Evolutionary conservation across 2,888 invertebrate genomes (phyloP).

Genomic region (Congeria kusceri): DNA sequence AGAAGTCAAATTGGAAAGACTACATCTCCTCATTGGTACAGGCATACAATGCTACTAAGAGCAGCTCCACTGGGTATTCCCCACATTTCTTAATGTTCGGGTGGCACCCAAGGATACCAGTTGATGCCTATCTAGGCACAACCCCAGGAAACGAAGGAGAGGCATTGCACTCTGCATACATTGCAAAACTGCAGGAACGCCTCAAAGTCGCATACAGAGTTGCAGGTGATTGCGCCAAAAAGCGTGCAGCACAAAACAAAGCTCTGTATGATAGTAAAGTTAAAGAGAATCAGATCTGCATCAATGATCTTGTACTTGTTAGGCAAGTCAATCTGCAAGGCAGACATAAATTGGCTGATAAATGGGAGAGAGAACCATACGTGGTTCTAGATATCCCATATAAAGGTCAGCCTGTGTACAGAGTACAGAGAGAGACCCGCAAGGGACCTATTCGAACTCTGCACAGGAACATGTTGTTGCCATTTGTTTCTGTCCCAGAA

Average conservation of each 20-base stretch:
- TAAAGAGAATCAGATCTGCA: neutral
- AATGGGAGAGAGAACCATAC: conserved; percentile 1
- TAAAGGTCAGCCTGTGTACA: conserved; percentile 5
- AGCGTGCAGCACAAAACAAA: conserved; percentile 7
- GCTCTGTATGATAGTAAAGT: neutral
- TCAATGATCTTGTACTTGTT: neutral
- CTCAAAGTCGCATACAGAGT: neutral
- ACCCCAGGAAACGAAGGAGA: neutral
- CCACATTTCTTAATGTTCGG: neutral
- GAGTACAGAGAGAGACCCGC: neutral
- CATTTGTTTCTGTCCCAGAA: neutral
- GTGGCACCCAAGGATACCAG: neutral
- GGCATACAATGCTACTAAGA: conserved; percentile 3
- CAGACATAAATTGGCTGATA: conserved; percentile 5
- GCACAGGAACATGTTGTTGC: neutral
- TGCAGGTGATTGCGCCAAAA: neutral
- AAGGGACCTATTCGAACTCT: conserved; percentile 1
- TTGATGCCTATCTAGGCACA: neutral
- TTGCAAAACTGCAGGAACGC: conserved; percentile 1
- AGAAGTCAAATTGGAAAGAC: conserved; percentile 44
- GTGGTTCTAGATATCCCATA: neutral
- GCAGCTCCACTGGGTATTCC: conserved; percentile 3
- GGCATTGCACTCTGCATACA: neutral
- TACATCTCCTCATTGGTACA: conserved; percentile 10
- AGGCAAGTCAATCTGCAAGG: conserved; percentile 1